Conservation (phyloP, 1,140 invertebrate species). For the Zaprionus africanus region DNA sequence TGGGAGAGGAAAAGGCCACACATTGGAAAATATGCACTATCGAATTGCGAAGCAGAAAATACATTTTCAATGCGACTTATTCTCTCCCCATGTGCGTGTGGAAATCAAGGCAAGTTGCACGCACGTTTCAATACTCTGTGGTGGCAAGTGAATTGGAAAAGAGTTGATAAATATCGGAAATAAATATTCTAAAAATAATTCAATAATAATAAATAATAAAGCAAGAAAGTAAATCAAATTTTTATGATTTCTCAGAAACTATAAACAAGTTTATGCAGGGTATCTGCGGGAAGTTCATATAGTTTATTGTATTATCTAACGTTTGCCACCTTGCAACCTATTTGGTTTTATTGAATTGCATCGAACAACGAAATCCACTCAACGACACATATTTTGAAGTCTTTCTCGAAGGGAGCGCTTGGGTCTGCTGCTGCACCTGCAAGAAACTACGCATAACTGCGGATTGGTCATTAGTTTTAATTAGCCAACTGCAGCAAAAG, state of each 20-base stretch:
- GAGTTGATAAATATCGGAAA: not conserved
- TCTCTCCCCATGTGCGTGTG: slow-evolving; percentile 48
- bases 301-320: slow-evolving; percentile 17
- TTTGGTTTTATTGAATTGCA: slow-evolving; percentile 66
- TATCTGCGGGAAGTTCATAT: not conserved
- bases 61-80: slow-evolving; percentile 39
- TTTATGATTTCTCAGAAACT: not conserved
- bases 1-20: slow-evolving; percentile 27
- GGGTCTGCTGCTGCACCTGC: slow-evolving; percentile 32
- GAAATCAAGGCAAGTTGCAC: slow-evolving; percentile 57
- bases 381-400: slow-evolving; percentile 40
- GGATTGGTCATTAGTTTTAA: slow-evolving; percentile 69
- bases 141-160: not conserved
- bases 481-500: slow-evolving; percentile 52
- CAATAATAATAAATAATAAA: no score
- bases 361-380: slow-evolving; percentile 74
- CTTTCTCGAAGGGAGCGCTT: not conserved
- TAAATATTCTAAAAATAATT: not conserved
- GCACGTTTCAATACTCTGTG: slow-evolving; percentile 50
- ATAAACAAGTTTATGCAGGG: not conserved
- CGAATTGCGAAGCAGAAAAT: slow-evolving; percentile 42
- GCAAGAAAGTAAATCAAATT: not conserved
- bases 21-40: slow-evolving; percentile 10
- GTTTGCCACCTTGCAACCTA: slow-evolving; percentile 58
- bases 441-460: slow-evolving; percentile 19